Percentiles rank a stretch among this genome's conserved stretches.
Evolutionary conservation across 2,888 invertebrate genomes (phyloP).

Genomic region (Orgyia antiqua): DNA sequence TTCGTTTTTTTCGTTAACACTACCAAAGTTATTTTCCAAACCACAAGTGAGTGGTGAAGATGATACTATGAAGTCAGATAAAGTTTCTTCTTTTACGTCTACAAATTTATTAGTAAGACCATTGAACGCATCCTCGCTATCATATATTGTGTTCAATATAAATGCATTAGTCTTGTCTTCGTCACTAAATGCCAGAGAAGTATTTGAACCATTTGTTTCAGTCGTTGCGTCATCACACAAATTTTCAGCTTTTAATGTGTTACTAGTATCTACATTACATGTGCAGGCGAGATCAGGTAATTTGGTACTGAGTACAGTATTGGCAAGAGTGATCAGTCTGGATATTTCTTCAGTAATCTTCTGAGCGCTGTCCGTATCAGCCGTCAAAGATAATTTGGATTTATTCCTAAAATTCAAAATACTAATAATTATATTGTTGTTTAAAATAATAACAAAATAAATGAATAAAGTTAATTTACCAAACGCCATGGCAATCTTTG

Average conservation of each 20-base stretch:
- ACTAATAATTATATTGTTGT: constrained; percentile 1
- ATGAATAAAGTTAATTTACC: constrained; percentile 37
- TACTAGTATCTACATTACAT: constrained; percentile 31
- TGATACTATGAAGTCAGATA: constrained; percentile 38
- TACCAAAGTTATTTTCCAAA: constrained; percentile 42
- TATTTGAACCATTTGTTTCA: constrained; percentile 28
- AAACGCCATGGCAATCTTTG: constrained; percentile 47
- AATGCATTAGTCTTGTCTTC: constrained; percentile 38
- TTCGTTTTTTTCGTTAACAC: constrained; percentile 35
- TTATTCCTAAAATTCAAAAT: constrained; percentile 47
- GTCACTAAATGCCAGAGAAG: constrained; percentile 37
- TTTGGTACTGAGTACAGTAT: constrained; percentile 65
- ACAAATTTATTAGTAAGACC: constrained; percentile 33
- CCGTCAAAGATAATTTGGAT: constrained; percentile 51
- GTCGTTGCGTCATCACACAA: constrained; percentile 8
- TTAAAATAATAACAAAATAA: background rate
- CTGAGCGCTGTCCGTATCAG: constrained; percentile 48
- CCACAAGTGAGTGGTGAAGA: constrained; percentile 38
- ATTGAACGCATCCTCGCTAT: constrained; percentile 33
- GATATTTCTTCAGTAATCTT: constrained; percentile 67
- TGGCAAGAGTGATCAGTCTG: constrained; percentile 70
- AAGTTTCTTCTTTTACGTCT: constrained; percentile 33
- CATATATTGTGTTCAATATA: constrained; percentile 35
- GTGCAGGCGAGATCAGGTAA: constrained; percentile 61
- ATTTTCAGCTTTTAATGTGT: constrained; percentile 24